A percentile compares a stretch with the other conserved stretches of the same genome.
Conservation (phyloP, 2,888 invertebrate genomes). For the Nemurella pictetii region DNA sequence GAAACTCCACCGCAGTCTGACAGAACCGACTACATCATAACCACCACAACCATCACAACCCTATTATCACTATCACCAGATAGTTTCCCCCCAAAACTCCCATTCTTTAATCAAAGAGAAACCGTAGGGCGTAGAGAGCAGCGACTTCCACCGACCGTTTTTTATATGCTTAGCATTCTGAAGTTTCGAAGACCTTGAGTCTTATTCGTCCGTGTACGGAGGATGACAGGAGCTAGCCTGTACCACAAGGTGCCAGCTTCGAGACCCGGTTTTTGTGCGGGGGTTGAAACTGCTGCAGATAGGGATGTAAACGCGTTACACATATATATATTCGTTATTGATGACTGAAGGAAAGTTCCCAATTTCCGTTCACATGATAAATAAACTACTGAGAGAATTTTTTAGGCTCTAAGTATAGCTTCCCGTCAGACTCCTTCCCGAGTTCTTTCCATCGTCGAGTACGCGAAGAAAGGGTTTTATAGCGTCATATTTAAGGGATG, state of each 20-base stretch:
- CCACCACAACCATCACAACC: too few species aligned
- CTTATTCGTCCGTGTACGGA: not conserved
- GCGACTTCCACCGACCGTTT: not conserved
- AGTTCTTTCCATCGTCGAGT: not conserved
- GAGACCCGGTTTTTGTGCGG: too few species aligned
- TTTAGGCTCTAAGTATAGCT: not conserved
- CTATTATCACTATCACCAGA: too few species aligned
- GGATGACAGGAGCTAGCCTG: too few species aligned
- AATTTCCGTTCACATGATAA: too few species aligned
- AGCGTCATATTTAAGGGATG: not conserved
- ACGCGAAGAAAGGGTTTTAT: not conserved
- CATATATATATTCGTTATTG: too few species aligned
- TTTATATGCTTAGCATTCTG: not conserved
- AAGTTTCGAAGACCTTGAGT: not conserved
- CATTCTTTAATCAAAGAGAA: not conserved
- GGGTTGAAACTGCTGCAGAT: too few species aligned
- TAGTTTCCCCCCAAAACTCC: too few species aligned
- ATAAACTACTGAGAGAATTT: not conserved
- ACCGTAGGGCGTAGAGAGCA: not conserved
- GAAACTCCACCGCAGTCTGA: too few species aligned
- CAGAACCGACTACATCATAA: too few species aligned
- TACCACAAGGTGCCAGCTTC: not conserved
- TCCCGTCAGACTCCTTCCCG: not conserved
- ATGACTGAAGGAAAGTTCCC: too few species aligned
- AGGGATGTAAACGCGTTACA: too few species aligned